These are phyloP conservation scores for Danio kyathit DNA, from an alignment of 2,797 vertebrate genomes.

Conservation along the genomic window DNA sequence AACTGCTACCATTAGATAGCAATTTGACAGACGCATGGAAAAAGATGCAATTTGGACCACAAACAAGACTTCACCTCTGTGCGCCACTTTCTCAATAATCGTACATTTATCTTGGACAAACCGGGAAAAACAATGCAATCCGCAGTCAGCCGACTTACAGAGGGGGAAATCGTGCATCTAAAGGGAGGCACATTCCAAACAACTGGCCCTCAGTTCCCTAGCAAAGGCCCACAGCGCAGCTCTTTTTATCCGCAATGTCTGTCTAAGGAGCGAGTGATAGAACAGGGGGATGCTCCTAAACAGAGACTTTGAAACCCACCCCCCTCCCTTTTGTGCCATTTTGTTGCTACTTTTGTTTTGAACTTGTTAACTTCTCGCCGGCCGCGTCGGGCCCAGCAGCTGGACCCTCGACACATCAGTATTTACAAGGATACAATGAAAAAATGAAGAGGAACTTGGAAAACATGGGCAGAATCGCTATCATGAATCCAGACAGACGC, in stretches of 20 bases:
- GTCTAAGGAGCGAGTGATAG: slow-evolving; percentile 50
- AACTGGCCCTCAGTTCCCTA: slow-evolving; percentile 87
- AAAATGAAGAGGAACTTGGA: slow-evolving; percentile 36
- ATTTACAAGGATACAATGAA: slow-evolving; percentile 69
- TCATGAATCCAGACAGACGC: too few relatives aligned
- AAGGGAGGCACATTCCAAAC: slow-evolving; percentile 87
- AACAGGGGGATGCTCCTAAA: slow-evolving; percentile 76
- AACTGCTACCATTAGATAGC: slow-evolving; percentile 95
- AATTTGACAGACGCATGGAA: slow-evolving; percentile 95
- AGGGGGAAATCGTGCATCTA: slow-evolving; percentile 74
- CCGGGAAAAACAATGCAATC: slow-evolving; percentile 78
- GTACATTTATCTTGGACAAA: slow-evolving; percentile 60
- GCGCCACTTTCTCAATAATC: slow-evolving; percentile 62
- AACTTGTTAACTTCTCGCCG: slow-evolving; percentile 83
- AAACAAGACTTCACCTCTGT: slow-evolving; percentile 60
- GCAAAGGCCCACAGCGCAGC: slow-evolving; percentile 76
- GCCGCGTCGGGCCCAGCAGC: slow-evolving; percentile 76
- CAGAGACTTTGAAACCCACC: slow-evolving; percentile 70
- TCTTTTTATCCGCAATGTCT: slow-evolving; percentile 67
- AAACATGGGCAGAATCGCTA: background rate
- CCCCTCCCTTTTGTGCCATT: slow-evolving; percentile 76
- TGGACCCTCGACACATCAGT: slow-evolving; percentile 77
- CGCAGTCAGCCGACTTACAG: slow-evolving; percentile 67
- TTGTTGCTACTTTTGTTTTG: slow-evolving; percentile 82
- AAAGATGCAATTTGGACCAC: slow-evolving; percentile 77